These are phyloP conservation scores for Hyles lineata DNA, from an alignment of 2,888 invertebrate species.

Conservation along the genomic window DNA sequence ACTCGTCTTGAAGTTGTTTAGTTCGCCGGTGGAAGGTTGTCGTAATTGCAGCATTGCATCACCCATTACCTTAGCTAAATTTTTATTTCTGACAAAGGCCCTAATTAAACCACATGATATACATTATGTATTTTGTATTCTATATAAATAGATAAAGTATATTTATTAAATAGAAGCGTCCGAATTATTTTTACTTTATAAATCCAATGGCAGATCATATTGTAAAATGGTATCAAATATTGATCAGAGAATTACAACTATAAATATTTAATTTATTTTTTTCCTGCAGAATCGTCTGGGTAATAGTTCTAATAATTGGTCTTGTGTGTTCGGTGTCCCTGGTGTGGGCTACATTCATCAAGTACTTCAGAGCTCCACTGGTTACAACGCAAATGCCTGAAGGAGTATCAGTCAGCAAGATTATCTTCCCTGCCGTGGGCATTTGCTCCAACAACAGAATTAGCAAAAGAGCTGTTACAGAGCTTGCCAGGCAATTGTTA, in stretches of 20 bases:
- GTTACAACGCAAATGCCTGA: slow-evolving; percentile 78
- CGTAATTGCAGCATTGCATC: slow-evolving; percentile 45
- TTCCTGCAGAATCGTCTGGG: slow-evolving; percentile 68
- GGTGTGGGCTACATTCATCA: slow-evolving; percentile 71
- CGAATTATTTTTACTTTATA: too few relatives aligned
- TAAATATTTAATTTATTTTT: background rate
- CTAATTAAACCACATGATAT: background rate
- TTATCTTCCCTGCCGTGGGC: slow-evolving; percentile 80
- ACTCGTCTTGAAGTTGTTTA: slow-evolving; percentile 61
- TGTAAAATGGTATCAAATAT: background rate
- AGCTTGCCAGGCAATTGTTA: slow-evolving; percentile 71
- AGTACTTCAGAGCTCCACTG: slow-evolving; percentile 70
- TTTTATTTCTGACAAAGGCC: background rate
- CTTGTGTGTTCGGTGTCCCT: slow-evolving; percentile 69
- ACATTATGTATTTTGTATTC: too few relatives aligned
- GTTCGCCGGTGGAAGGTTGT: slow-evolving; percentile 49
- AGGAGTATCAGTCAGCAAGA: slow-evolving; percentile 72
- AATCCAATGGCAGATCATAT: background rate
- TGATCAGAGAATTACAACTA: background rate
- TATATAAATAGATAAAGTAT: too few relatives aligned
- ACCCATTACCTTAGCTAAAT: slow-evolving; percentile 25
- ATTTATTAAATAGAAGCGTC: too few relatives aligned
- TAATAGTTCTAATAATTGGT: slow-evolving; percentile 68
- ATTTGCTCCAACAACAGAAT: slow-evolving; percentile 81
- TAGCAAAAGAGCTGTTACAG: slow-evolving; percentile 67